Evolutionary conservation across 2,888 invertebrate species (phyloP).

Genomic region (Ophion ventricosus): DNA sequence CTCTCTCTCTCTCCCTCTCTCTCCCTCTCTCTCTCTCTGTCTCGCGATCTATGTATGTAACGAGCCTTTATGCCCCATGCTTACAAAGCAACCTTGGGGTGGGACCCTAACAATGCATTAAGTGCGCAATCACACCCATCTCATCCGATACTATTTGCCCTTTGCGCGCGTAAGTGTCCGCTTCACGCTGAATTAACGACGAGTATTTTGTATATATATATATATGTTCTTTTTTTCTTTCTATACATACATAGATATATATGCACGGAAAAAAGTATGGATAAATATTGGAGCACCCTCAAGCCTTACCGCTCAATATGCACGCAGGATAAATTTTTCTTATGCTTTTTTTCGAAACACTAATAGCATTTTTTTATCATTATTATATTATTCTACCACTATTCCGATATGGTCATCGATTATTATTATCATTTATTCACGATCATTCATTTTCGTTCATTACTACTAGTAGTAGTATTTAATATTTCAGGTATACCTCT

Average conservation of each 20-base stretch:
- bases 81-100: conserved; percentile 68
- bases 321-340: neutral
- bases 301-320: neutral
- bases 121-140: conserved; percentile 84
- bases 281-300: conserved; percentile 3
- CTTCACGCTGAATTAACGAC: conserved; percentile 79
- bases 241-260: neutral
- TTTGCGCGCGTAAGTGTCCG: conserved; percentile 79
- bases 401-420: no score
- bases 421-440: no score
- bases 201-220: conserved; percentile 55
- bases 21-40: no score
- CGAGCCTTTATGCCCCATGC: conserved; percentile 78
- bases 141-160: conserved; percentile 84
- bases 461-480: no score
- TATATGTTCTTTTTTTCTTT: neutral
- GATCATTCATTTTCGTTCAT: no score
- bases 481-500: no score
- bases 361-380: neutral
- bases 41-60: conserved; percentile 48
- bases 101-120: conserved; percentile 82
- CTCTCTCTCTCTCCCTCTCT: conserved; percentile 65
- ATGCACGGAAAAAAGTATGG: neutral
- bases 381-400: neutral
- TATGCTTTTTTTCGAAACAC: neutral